Evolutionary conservation across 1,140 invertebrate genomes (phyloP).

Genomic region (Cheumatopsyche charites): DNA sequence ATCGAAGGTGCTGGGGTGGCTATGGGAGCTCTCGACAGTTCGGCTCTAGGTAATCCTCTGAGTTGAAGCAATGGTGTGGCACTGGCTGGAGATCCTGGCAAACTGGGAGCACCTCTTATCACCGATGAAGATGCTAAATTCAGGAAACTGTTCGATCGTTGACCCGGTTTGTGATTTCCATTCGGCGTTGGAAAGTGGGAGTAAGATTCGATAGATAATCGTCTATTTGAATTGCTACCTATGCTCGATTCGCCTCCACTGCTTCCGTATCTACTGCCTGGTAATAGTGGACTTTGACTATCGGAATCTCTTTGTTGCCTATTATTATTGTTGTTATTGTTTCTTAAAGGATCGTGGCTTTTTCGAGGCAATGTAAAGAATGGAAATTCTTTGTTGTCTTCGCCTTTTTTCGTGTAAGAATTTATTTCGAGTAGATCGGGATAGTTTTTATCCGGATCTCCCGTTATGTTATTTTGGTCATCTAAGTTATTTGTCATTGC

Average conservation of each 20-base stretch:
- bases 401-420: slow-evolving; percentile 57
- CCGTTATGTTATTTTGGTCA: slow-evolving; percentile 63
- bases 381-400: slow-evolving; percentile 49
- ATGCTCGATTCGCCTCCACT: slow-evolving; percentile 56
- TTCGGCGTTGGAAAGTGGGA: slow-evolving; percentile 32
- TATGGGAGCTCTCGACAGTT: slow-evolving; percentile 47
- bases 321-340: slow-evolving; percentile 53
- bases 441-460: slow-evolving; percentile 67
- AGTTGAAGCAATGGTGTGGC: slow-evolving; percentile 64
- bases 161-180: slow-evolving; percentile 50
- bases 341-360: slow-evolving; percentile 48
- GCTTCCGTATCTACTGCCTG: slow-evolving; percentile 59
- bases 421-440: slow-evolving; percentile 72
- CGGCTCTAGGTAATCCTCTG: slow-evolving; percentile 54
- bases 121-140: slow-evolving; percentile 58
- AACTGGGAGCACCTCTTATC: slow-evolving; percentile 54
- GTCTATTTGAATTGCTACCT: slow-evolving; percentile 46
- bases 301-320: slow-evolving; percentile 64
- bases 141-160: slow-evolving; percentile 63
- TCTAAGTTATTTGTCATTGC: slow-evolving; percentile 55
- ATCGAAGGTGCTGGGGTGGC: slow-evolving; percentile 57
- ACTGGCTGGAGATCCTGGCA: slow-evolving; percentile 58
- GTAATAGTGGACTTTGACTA: slow-evolving; percentile 71
- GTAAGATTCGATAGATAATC: slow-evolving; percentile 48
- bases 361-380: slow-evolving; percentile 69